phyloP scores from a whole-genome alignment of 2,888 invertebrate genomes.

The Heliconius charithonia region DNA sequence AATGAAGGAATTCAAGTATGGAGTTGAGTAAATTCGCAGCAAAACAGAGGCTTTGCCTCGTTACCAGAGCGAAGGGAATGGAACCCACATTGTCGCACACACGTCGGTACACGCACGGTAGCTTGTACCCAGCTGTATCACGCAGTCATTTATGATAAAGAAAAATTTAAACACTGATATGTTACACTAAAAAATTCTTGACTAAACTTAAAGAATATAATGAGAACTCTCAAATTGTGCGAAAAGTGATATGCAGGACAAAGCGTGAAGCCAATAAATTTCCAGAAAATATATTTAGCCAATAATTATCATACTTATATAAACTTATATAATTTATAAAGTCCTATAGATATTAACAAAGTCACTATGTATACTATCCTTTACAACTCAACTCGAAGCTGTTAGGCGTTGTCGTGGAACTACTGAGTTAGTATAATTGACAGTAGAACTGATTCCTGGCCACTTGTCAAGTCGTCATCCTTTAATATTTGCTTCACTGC shows the following conservation, averaged over 20 bases:
- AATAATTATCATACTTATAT: not conserved
- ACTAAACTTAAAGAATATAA: too few species aligned
- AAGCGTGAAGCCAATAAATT: too few species aligned
- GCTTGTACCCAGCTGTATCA: too few species aligned
- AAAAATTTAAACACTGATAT: too few species aligned
- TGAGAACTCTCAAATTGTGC: too few species aligned
- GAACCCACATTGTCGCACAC: too few species aligned
- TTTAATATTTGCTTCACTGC: slow-evolving; percentile 11
- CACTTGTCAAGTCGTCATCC: slow-evolving; percentile 14
- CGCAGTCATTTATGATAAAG: too few species aligned
- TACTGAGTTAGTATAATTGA: slow-evolving; percentile 26
- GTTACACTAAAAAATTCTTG: too few species aligned
- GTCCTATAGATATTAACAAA: not conserved
- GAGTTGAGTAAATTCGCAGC: too few species aligned
- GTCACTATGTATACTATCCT: not conserved
- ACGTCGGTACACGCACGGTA: too few species aligned
- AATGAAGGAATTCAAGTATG: too few species aligned
- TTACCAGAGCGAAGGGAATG: not conserved
- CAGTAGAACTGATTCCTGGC: slow-evolving; percentile 16
- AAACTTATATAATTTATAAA: not conserved
- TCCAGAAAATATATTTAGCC: not conserved
- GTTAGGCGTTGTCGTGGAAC: slow-evolving; percentile 9
- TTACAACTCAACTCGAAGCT: not conserved
- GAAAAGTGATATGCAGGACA: too few species aligned
- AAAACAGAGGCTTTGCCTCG: not conserved